Percentiles rank a stretch among this genome's conserved stretches.
phyloP scores from a whole-genome alignment of 1,140 invertebrate species.

The Drosophila takahashii region DNA sequence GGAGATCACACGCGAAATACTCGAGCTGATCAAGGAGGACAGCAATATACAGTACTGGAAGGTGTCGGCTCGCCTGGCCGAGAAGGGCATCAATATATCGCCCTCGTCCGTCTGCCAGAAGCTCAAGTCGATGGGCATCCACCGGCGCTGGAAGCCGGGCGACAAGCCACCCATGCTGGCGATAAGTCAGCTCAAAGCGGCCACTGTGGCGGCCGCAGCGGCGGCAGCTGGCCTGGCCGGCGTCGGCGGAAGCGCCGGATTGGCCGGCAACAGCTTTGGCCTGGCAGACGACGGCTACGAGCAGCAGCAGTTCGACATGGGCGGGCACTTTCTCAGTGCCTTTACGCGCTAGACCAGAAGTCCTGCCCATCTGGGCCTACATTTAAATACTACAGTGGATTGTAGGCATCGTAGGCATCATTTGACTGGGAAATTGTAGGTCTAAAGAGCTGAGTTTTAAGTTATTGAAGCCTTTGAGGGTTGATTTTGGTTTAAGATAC shows the following conservation, averaged over 20 bases:
- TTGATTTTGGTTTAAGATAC: no score
- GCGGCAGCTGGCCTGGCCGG: slow-evolving; percentile 53
- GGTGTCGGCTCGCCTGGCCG: slow-evolving; percentile 78
- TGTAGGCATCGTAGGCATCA: not conserved
- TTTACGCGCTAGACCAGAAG: slow-evolving; percentile 63
- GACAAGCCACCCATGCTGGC: slow-evolving; percentile 79
- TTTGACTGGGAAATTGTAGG: not conserved
- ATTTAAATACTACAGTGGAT: not conserved
- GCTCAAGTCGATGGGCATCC: slow-evolving; percentile 82
- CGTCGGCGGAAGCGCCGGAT: slow-evolving; percentile 11
- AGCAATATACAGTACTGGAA: slow-evolving; percentile 84
- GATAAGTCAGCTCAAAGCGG: slow-evolving; percentile 75
- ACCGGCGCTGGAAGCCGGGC: slow-evolving; percentile 81
- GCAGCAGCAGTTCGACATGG: slow-evolving; percentile 79
- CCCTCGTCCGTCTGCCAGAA: slow-evolving; percentile 83
- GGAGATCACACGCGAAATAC: slow-evolving; percentile 83
- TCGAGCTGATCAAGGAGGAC: slow-evolving; percentile 81
- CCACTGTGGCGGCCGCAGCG: slow-evolving; percentile 48
- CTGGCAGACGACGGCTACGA: slow-evolving; percentile 68
- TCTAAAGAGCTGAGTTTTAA: not conserved
- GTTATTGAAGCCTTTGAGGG: not conserved
- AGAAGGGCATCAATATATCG: slow-evolving; percentile 81
- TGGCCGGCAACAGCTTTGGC: slow-evolving; percentile 15
- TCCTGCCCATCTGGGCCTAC: not conserved
- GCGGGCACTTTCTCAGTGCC: slow-evolving; percentile 83